Evolutionary conservation across 1,140 invertebrate genomes (phyloP).

Genomic region (Hypsibius dujardini): DNA sequence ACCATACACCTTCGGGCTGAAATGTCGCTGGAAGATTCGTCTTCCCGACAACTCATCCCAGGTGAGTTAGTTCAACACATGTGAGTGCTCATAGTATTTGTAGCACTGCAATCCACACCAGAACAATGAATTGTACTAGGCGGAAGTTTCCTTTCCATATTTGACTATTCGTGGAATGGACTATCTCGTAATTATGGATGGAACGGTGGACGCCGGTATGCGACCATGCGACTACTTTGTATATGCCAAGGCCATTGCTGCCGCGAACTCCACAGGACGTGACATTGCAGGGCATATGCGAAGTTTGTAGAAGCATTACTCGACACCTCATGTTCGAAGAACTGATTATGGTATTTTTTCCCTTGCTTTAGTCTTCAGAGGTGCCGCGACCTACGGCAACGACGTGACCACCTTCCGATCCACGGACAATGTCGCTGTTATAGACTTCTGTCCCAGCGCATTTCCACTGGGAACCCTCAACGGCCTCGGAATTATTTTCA

Average conservation of each 20-base stretch:
- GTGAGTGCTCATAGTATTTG: not conserved
- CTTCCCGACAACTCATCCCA: not conserved
- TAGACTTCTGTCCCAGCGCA: not conserved
- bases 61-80: not conserved
- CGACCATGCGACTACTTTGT: not conserved
- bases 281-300: not conserved
- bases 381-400: not conserved
- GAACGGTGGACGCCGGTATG: not conserved
- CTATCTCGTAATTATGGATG: not conserved
- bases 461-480: not conserved
- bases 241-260: too few relatives aligned
- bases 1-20: not conserved
- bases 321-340: not conserved
- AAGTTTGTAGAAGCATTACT: not conserved
- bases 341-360: not conserved
- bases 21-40: not conserved
- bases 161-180: not conserved
- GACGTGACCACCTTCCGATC: not conserved
- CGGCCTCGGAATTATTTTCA: not conserved
- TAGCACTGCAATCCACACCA: not conserved
- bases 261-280: not conserved
- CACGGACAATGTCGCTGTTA: not conserved
- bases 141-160: not conserved
- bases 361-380: not conserved
- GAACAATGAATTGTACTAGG: not conserved